Conservation (phyloP, 1,140 invertebrate genomes). For the Eurosta solidaginis region DNA sequence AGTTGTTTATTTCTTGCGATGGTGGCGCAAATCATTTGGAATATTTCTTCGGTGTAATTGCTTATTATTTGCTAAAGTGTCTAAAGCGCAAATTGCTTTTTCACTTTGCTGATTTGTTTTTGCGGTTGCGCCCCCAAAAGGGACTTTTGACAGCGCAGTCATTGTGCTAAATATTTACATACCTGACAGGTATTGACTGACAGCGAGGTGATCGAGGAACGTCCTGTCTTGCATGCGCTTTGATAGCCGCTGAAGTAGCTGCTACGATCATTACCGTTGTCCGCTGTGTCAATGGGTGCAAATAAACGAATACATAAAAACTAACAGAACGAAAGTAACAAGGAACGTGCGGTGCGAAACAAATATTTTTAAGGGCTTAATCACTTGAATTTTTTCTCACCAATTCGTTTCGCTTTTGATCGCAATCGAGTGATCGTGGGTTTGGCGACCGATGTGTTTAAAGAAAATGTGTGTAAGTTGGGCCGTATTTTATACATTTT, state of each 20-base stretch:
- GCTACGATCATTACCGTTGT: background rate
- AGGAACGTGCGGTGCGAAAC: background rate
- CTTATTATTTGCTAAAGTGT: slow-evolving; percentile 23
- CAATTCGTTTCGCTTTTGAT: background rate
- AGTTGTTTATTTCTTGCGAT: background rate
- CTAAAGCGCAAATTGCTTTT: slow-evolving; percentile 24
- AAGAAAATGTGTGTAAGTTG: background rate
- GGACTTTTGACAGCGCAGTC: background rate
- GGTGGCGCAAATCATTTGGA: slow-evolving; percentile 2
- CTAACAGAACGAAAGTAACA: background rate
- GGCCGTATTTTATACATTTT: slow-evolving; percentile 1
- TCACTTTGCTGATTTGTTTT: slow-evolving; percentile 27
- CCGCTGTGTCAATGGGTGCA: slow-evolving; percentile 12
- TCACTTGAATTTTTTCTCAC: background rate
- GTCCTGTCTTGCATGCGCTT: background rate
- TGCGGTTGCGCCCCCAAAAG: slow-evolving; percentile 17
- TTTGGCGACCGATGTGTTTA: background rate
- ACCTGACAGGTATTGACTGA: background rate
- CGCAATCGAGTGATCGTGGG: background rate
- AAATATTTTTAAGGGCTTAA: background rate
- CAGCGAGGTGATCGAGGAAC: background rate
- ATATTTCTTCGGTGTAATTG: slow-evolving; percentile 26
- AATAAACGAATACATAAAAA: background rate
- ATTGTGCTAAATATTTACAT: background rate
- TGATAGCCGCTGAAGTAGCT: background rate